Base-by-base conservation (phyloP, 2,113 vertebrate species). In the Vulpes lagopus region DNA sequence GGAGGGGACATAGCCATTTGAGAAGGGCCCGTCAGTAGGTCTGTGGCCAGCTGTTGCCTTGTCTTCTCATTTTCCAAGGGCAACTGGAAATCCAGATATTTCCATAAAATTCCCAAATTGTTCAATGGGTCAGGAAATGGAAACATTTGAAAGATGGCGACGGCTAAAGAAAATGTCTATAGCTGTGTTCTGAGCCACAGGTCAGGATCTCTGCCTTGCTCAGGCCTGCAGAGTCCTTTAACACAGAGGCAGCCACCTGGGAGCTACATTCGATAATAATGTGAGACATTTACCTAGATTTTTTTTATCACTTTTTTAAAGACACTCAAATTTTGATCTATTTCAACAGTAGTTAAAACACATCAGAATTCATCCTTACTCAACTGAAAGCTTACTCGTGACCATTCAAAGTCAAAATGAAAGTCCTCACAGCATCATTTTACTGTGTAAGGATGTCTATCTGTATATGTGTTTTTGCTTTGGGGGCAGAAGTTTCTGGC, bases 151-250 rank as follows among this genome's bases (percentile, higher is more conserved):
- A 93, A 79, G 69, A 55, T 49, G 65, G 49, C 23, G 38, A 20
- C 51, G 8, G 19, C 22, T 60, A 15, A 38, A 22, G 95, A 30
- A 76, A 83, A 22, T 25, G 6, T 53, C 53, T 19, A 20, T 25
- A 27, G 20, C 22, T 3, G 0, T 78, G 25, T 59, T 5, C 12
- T 9, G 3, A 23, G 32, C 22, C 38, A 4, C 16, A 38, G 19
- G 15, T 53, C 49, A 59, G 5, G 65, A 83, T 17, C n/a, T 69
- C 38, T 5, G 30, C 12, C 67, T 32, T 38, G 23, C 10, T 89
- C 78, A 20, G 65, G 27, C 16, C 51, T 17, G 3, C 17, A 30
- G 51, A 69, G 20, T 19, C 30, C 30, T 32, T 78, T 78, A 25
- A 14, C 12, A 8, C 19, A 19, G 38, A 93, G 4, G 9, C 35